Evolutionary conservation across 1,140 invertebrate genomes (phyloP), one percentile per base, ranked within the genome.

Genomic region (Ganaspis sp.): DNA sequence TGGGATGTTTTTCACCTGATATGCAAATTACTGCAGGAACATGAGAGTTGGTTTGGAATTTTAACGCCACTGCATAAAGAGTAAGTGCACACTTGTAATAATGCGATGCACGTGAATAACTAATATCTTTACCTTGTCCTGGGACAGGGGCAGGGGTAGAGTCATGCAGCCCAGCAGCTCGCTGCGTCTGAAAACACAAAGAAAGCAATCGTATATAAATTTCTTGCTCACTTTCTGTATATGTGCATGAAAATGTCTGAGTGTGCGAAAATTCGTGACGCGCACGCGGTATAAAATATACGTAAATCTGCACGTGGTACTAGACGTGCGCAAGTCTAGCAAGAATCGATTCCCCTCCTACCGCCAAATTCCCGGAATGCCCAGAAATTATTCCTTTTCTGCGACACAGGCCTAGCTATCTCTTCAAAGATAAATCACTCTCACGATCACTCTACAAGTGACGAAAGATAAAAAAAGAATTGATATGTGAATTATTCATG

Each of bases 141-240:
- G 88, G 70, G 93, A 92, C 86, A 94, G 91, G 75, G 92, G 92
- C 76, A 94, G 90, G 74, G 93, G 93, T 87, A 94, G 93, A 86
- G 94, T 94, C 93, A 94, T 94, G 86, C 93, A 94, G 87, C 94
- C 94, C 79, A 94, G 89, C 86, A 94, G 92, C 83, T 94, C 93
- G 87, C 93, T 94, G 85, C 92, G 91, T 88, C 93, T 94, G 90
- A 49, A 76, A 92, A 92, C 81, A 88, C n/a, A 73, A 81, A 78
- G 72, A 80, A 82, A 82, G 58, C 70, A 79, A 74, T 75, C 17
- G 29, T 72, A 40, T 73, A 9, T 21, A 29, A 34, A 29, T 69
- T 54, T 40, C 45, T 2, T 5, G 34, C 42, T n/a, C 29, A 21
- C 38, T 19, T 12, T 73, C 11, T 37, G 15, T 37, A 26, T 53